Conservation (phyloP, 1,140 invertebrate genomes). For the Protaetia brevitarsis region DNA sequence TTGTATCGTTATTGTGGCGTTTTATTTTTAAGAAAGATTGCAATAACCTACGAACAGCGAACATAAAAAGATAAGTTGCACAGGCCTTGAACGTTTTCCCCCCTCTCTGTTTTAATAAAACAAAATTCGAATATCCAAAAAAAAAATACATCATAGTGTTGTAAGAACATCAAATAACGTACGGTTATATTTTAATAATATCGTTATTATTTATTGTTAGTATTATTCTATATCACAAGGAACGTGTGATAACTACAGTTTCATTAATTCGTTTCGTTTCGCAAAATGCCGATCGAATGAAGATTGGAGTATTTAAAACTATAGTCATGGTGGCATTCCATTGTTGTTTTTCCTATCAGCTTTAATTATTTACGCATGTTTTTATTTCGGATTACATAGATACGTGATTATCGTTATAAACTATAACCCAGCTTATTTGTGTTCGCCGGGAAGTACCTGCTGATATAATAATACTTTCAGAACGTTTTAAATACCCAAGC, state of each 20-base stretch:
- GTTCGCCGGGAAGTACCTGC: too few relatives aligned
- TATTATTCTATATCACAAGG: conserved; percentile 41
- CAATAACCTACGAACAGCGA: neutral
- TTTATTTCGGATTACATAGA: too few relatives aligned
- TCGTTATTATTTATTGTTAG: neutral
- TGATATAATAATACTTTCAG: too few relatives aligned
- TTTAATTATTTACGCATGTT: too few relatives aligned
- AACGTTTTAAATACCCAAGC: neutral
- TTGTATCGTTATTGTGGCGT: neutral
- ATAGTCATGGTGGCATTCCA: neutral
- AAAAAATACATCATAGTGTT: too few relatives aligned
- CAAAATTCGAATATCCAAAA: neutral
- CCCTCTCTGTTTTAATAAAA: conserved; percentile 5
- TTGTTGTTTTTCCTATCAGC: neutral
- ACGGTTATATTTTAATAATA: conserved; percentile 4
- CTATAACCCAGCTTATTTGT: too few relatives aligned
- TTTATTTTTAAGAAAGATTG: conserved; percentile 4
- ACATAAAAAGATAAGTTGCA: conserved; percentile 26
- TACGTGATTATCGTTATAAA: too few relatives aligned
- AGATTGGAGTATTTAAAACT: conserved; percentile 28
- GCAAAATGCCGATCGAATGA: conserved; percentile 24
- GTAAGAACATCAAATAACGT: conserved; percentile 17
- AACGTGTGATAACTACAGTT: conserved; percentile 38
- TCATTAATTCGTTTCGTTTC: conserved; percentile 43
- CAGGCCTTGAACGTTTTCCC: conserved; percentile 18